Evolutionary conservation across 2,888 invertebrate genomes (phyloP).

Genomic region (Branchellion lobata): DNA sequence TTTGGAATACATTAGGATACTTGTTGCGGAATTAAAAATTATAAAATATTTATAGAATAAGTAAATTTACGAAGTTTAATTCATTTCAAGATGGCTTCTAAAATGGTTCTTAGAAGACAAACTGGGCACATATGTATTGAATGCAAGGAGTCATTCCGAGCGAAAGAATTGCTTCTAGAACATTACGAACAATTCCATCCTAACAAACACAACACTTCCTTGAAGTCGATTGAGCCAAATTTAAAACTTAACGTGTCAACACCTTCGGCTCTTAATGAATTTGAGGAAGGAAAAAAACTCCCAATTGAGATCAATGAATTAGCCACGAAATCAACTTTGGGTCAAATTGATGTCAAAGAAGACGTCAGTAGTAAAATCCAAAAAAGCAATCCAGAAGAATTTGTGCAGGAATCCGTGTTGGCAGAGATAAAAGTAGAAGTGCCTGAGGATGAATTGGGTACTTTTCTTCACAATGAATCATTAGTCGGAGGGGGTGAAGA

Average conservation of each 20-base stretch:
- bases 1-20: background rate
- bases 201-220: background rate
- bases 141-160: slow-evolving; percentile 35
- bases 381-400: background rate
- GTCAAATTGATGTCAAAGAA: background rate
- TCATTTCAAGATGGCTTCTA: slow-evolving; percentile 31
- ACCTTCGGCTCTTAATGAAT: background rate
- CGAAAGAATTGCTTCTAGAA: slow-evolving; percentile 38
- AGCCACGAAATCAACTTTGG: background rate
- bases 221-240: background rate
- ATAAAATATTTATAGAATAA: background rate
- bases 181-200: slow-evolving; percentile 19
- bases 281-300: background rate
- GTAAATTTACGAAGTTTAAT: background rate
- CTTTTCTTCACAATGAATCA: no score
- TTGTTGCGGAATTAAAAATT: background rate
- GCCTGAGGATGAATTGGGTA: background rate
- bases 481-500: background rate
- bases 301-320: background rate
- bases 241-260: background rate
- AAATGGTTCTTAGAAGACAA: slow-evolving; percentile 39
- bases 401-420: background rate
- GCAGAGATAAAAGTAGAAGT: slow-evolving; percentile 10
- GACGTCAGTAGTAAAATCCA: background rate
- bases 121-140: slow-evolving; percentile 36